phyloP scores from a whole-genome alignment of 2,113 vertebrate genomes.

The Peromyscus californicus region DNA sequence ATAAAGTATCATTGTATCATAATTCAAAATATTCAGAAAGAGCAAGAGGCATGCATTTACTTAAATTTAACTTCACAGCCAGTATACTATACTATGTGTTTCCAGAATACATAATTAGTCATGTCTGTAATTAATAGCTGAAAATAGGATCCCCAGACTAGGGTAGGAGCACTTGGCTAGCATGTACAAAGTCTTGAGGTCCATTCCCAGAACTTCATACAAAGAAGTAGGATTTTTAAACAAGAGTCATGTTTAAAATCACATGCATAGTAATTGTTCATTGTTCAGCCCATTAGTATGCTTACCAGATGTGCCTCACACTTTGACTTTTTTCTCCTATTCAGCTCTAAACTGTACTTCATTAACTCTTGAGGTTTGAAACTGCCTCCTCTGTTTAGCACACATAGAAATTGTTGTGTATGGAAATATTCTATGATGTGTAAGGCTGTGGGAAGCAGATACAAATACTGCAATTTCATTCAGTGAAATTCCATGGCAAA shows the following conservation, averaged over 20 bases:
- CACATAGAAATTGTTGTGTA: constrained; percentile 25
- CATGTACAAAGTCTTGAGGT: neutral
- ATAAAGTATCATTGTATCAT: constrained; percentile 50
- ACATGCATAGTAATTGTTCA: constrained; percentile 35
- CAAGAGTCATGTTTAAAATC: constrained; percentile 67
- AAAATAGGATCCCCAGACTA: constrained; percentile 34
- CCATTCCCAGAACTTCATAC: neutral
- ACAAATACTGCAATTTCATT: constrained; percentile 34
- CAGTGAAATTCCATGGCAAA: constrained; percentile 42
- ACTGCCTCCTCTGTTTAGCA: constrained; percentile 38
- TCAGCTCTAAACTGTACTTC: constrained; percentile 31
- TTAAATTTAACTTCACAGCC: constrained; percentile 59
- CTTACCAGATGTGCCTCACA: constrained; percentile 66
- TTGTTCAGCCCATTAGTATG: constrained; percentile 66
- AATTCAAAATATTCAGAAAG: constrained; percentile 57
- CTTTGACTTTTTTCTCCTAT: constrained; percentile 77
- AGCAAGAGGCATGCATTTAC: constrained; percentile 68
- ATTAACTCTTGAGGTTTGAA: constrained; percentile 69
- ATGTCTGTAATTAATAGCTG: constrained; percentile 53
- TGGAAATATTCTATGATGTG: constrained; percentile 40
- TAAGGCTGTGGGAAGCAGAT: constrained; percentile 15
- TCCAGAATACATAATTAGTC: constrained; percentile 62
- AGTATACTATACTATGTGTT: constrained; percentile 38
- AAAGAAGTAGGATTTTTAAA: constrained; percentile 47
- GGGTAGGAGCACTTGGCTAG: neutral